A percentile compares a stretch with the other conserved stretches of the same genome.
Evolutionary conservation across 2,113 vertebrate genomes (phyloP).

Genomic region (Panurus biarmicus): DNA sequence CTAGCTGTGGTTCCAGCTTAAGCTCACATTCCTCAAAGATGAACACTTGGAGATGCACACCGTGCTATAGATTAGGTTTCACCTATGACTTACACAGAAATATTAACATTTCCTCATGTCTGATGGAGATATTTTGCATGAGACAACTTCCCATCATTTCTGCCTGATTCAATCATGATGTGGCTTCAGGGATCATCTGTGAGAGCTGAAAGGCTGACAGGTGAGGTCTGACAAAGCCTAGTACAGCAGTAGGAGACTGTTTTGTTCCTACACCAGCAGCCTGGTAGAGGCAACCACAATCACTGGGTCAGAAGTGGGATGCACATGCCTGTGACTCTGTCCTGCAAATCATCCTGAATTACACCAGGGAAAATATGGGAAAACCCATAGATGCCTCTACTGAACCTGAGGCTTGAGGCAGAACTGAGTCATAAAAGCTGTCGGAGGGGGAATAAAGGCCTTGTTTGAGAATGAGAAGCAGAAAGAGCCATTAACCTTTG

Average conservation of each 20-base stretch:
- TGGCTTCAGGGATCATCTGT: neutral
- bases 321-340: fast-evolving
- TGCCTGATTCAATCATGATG: neutral
- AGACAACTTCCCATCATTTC: neutral
- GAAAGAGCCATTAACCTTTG: neutral
- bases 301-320: neutral
- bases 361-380: neutral
- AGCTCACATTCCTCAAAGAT: neutral
- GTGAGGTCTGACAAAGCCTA: neutral
- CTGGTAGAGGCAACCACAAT: neutral
- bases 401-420: neutral
- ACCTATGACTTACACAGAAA: fast-evolving
- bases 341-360: neutral
- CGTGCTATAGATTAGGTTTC: neutral
- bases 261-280: neutral
- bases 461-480: neutral
- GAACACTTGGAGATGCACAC: neutral
- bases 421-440: neutral
- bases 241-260: neutral
- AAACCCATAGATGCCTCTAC: neutral
- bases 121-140: neutral
- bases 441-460: neutral
- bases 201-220: neutral
- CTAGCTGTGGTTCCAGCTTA: neutral
- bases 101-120: neutral